Base-by-base conservation (phyloP, 2,113 vertebrate genomes). In the Callocephalon fimbriatum region DNA sequence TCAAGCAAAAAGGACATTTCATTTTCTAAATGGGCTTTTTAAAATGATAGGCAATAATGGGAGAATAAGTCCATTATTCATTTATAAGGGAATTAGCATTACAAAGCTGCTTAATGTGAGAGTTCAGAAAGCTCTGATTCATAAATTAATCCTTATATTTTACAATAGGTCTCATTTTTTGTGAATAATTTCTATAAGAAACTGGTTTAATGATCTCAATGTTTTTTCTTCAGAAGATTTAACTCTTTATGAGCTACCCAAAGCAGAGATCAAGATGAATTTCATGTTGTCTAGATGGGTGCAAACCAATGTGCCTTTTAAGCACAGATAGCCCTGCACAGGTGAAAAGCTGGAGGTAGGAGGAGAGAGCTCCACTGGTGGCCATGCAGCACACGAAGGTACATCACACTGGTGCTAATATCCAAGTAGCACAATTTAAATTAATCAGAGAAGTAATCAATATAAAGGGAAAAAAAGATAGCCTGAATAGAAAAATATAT, bases 51-150 rank as follows among this genome's bases (percentile, higher is more conserved):
- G 97, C 96, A 98, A 93, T 98, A 98, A 97, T 97, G 76, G 88
- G 78, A 97, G 92, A 97, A 97, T 97, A 97, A 98, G 90, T 98
- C 91, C 83, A 97, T 98, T 98, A 98, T 98, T 98, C 97, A 98
- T 97, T 98, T 98, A 97, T 96, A 97, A 96, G 88, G 78, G 81
- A 98, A 98, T 98, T 98, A 98, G 95, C 97, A 98, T 98, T 98
- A 98, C 97, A 98, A 98, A 98, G 95, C 95, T 82, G 32, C 94
- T 96, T 98, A 98, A 97, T 96, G 88, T 96, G 94, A 98, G 95
- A 97, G 96, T 97, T 98, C 96, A 97, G 88, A 98, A 98, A 97
- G 94, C 97, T 98, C 96, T 98, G 98, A 98, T 98, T 98, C 98
- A 98, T 97, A 97, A 95, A 98, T 98, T 98, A 98, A 97, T 98